A percentile compares a stretch with the other conserved stretches of the same genome.
Conservation (phyloP, 2,113 vertebrate genomes). For the Salvelinus fontinalis region DNA sequence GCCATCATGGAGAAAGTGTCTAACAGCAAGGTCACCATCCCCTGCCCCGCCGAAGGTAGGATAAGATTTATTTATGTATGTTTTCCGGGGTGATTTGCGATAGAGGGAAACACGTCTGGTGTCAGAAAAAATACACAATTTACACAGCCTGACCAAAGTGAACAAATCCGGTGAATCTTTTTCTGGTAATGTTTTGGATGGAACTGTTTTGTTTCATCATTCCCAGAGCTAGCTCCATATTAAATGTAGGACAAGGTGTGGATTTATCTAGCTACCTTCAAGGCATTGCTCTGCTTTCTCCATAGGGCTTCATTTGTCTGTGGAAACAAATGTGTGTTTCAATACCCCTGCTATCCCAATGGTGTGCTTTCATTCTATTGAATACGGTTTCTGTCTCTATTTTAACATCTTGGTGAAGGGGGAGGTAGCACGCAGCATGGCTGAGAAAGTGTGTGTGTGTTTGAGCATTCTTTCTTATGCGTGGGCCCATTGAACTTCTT, state of each 20-base stretch:
- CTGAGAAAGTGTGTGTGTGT: conserved; percentile 6
- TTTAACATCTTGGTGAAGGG: conserved; percentile 19
- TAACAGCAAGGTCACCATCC: conserved; percentile 75
- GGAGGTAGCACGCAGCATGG: conserved; percentile 18
- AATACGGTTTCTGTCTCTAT: background rate
- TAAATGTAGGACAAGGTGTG: conserved; percentile 15
- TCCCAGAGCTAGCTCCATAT: background rate
- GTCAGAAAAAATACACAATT: background rate
- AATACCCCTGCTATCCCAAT: background rate
- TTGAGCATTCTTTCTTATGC: conserved; percentile 8
- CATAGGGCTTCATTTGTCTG: background rate
- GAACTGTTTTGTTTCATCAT: background rate
- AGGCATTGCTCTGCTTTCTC: conserved; percentile 19
- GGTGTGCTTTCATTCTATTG: background rate
- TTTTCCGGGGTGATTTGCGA: background rate
- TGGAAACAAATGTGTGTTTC: background rate
- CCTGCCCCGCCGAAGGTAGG: conserved; percentile 79
- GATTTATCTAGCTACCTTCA: conserved; percentile 23
- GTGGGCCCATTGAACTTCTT: background rate
- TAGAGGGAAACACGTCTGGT: background rate
- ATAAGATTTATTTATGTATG: conserved; percentile 34
- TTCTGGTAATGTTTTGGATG: conserved; percentile 19
- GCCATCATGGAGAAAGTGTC: conserved; percentile 75
- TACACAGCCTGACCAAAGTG: conserved; percentile 5
- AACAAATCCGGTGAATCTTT: background rate